Conservation (phyloP, 2,888 invertebrate species). For the Suillia variegata region DNA sequence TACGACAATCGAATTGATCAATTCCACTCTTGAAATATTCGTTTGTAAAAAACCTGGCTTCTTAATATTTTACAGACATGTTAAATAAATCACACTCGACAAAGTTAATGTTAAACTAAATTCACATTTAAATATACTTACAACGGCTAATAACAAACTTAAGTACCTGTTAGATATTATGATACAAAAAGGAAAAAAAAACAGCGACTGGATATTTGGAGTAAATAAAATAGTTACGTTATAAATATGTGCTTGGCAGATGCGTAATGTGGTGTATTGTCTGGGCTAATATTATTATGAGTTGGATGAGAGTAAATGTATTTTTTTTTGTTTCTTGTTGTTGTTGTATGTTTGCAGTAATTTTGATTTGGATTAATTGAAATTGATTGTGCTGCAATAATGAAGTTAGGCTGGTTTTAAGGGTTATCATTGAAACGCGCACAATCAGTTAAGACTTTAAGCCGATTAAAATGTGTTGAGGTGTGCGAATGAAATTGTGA, state of each 20-base stretch:
- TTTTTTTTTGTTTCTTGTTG: too few relatives aligned
- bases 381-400: too few relatives aligned
- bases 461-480: conserved; percentile 16
- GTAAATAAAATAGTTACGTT: not conserved
- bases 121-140: conserved; percentile 3
- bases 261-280: conserved; percentile 15
- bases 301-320: conserved; percentile 2
- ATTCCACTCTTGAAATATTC: too few relatives aligned
- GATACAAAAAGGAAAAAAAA: not conserved
- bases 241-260: conserved; percentile 7
- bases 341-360: too few relatives aligned
- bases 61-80: too few relatives aligned
- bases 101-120: too few relatives aligned
- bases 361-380: too few relatives aligned
- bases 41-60: too few relatives aligned
- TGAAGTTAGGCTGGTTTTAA: too few relatives aligned
- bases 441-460: conserved; percentile 1
- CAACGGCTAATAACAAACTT: not conserved
- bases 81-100: too few relatives aligned
- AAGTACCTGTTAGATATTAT: not conserved
- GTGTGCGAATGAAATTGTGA: not conserved
- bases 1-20: too few relatives aligned
- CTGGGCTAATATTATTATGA: conserved; percentile 5
- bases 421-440: too few relatives aligned
- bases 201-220: not conserved